phyloP scores from a whole-genome alignment of 2,113 vertebrate genomes.

The Choloepus hoffmanni region DNA sequence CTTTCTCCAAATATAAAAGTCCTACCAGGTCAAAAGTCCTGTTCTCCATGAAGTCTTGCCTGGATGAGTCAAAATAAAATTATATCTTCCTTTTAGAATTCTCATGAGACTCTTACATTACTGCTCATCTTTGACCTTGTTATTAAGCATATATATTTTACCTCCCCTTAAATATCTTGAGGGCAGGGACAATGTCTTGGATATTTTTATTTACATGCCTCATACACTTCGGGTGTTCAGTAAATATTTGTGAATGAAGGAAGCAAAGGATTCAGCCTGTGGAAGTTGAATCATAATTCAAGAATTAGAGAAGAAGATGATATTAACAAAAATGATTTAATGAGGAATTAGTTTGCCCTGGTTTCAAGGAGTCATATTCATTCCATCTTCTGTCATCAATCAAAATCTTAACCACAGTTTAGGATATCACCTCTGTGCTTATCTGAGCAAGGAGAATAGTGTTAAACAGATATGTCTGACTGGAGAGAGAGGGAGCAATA shows the following conservation, averaged over 20 bases:
- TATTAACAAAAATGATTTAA: conserved; percentile 33
- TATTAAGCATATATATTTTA: conserved; percentile 5
- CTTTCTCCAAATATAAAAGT: conserved; percentile 15
- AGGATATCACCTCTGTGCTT: neutral
- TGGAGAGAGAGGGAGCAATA: neutral
- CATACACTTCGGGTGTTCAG: neutral
- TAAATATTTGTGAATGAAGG: neutral
- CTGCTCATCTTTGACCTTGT: conserved; percentile 13
- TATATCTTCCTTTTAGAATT: conserved; percentile 13
- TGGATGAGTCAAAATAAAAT: neutral
- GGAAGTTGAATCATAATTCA: neutral
- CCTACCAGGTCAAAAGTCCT: neutral
- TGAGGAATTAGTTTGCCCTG: neutral
- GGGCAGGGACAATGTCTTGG: neutral
- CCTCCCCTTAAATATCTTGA: neutral
- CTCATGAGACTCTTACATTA: neutral
- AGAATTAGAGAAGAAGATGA: neutral
- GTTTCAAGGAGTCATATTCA: neutral
- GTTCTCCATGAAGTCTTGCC: neutral
- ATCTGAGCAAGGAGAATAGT: neutral
- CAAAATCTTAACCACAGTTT: neutral
- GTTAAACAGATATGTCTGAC: neutral
- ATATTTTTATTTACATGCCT: neutral
- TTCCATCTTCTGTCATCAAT: conserved; percentile 25
- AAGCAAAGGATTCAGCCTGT: neutral